Conservation (phyloP, 2,888 invertebrate genomes). For the Athrips mouffetella region DNA sequence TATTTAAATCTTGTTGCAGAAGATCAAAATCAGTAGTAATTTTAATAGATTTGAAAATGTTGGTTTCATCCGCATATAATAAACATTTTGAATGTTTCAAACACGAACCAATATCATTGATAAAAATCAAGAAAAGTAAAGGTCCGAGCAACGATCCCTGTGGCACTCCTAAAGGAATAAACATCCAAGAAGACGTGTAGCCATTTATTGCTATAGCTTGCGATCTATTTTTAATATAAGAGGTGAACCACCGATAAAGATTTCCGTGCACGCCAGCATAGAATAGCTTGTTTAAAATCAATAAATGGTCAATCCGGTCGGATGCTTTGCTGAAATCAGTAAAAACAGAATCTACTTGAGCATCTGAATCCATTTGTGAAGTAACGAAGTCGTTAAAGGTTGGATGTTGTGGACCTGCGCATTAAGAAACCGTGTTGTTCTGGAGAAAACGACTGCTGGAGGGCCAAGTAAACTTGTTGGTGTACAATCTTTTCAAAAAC, state of each 20-base stretch:
- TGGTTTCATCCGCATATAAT: slow-evolving; percentile 18
- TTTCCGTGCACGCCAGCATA: slow-evolving; percentile 12
- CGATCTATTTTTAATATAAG: slow-evolving; percentile 14
- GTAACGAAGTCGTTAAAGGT: slow-evolving; percentile 14
- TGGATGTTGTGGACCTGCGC: slow-evolving; percentile 26
- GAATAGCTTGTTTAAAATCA: slow-evolving; percentile 14
- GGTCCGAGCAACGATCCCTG: slow-evolving; percentile 14
- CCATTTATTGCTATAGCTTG: slow-evolving; percentile 15
- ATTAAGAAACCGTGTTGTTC: not conserved
- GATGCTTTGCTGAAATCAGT: slow-evolving; percentile 24
- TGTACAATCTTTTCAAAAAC: not conserved
- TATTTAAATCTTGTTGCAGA: slow-evolving; percentile 15
- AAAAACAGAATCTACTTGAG: slow-evolving; percentile 20
- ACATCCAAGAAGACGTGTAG: slow-evolving; percentile 3
- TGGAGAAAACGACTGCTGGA: not conserved
- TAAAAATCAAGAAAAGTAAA: slow-evolving; percentile 3
- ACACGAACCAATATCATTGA: slow-evolving; percentile 10
- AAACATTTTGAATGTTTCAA: slow-evolving; percentile 9
- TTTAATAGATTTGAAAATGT: slow-evolving; percentile 11
- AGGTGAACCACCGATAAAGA: slow-evolving; percentile 16
- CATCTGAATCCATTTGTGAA: not conserved
- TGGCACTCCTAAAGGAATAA: slow-evolving; percentile 12
- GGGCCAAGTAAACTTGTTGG: not conserved
- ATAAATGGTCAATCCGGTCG: slow-evolving; percentile 20
- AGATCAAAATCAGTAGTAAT: not conserved